Evolutionary conservation across 2,113 vertebrate genomes (phyloP).

Genomic region (Rhynchomys soricoides): DNA sequence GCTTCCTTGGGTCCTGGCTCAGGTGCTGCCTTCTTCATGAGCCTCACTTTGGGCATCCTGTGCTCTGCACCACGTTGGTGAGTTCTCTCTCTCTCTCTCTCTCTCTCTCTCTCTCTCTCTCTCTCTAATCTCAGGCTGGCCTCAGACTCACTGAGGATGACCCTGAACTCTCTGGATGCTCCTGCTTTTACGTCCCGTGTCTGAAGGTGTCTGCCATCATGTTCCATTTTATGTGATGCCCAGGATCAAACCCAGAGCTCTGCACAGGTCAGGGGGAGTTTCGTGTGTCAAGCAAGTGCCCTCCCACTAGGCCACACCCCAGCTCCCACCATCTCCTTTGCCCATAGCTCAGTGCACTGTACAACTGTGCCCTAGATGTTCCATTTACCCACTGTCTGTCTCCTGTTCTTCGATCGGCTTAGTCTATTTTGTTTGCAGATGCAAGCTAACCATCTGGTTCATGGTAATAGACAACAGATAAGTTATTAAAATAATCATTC

Average conservation of each 20-base stretch:
- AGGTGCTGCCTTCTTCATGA: neutral
- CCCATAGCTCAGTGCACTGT: accelerated
- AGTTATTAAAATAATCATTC: neutral
- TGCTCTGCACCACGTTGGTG: neutral
- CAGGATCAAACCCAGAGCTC: neutral
- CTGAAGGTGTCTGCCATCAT: neutral
- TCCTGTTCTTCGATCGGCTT: neutral
- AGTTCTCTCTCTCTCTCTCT: neutral
- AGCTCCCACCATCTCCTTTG: too few species aligned
- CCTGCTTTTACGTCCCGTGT: neutral
- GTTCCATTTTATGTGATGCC: neutral
- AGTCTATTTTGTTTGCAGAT: neutral
- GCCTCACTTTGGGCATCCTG: neutral
- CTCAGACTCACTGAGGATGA: neutral
- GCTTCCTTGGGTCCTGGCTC: neutral
- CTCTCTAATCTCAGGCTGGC: neutral
- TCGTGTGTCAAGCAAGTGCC: too few species aligned
- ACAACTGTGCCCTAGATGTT: neutral
- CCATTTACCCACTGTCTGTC: neutral
- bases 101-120: neutral
- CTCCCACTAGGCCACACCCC: neutral
- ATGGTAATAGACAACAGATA: neutral
- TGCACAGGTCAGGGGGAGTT: neutral
- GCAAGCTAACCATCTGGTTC: neutral
- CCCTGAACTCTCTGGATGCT: too few species aligned